Evolutionary conservation across 1,140 invertebrate genomes (phyloP).

Genomic region (Aphelinus atriplicis): DNA sequence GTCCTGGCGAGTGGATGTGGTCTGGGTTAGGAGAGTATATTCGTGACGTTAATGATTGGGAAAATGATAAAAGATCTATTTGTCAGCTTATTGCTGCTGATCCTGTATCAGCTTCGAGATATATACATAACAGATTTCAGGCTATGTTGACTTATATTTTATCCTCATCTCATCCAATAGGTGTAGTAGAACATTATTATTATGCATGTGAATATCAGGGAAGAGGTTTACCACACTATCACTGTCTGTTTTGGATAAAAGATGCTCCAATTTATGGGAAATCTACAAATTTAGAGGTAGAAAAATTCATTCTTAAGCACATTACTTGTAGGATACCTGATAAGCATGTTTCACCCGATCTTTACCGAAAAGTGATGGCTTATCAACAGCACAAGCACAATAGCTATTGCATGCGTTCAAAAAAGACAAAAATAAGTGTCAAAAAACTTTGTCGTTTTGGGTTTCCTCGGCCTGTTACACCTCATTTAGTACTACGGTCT

Average conservation of each 20-base stretch:
- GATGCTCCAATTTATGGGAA: slow-evolving; percentile 39
- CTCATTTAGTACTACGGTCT: slow-evolving; percentile 43
- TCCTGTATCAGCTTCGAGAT: slow-evolving; percentile 45
- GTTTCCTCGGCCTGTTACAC: slow-evolving; percentile 46
- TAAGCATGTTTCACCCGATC: slow-evolving; percentile 27
- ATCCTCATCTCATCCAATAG: slow-evolving; percentile 44
- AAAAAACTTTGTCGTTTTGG: slow-evolving; percentile 46
- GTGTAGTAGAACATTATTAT: slow-evolving; percentile 44
- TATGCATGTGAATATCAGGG: slow-evolving; percentile 44
- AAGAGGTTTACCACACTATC: slow-evolving; percentile 41
- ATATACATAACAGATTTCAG: slow-evolving; percentile 44
- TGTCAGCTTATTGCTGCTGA: slow-evolving; percentile 45
- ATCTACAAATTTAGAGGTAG: background rate
- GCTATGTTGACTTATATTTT: slow-evolving; percentile 46
- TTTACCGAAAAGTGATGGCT: slow-evolving; percentile 41
- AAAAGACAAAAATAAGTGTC: slow-evolving; percentile 35
- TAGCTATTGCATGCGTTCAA: slow-evolving; percentile 39
- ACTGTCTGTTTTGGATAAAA: slow-evolving; percentile 45
- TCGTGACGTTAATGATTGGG: slow-evolving; percentile 36
- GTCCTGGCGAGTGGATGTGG: slow-evolving; percentile 54
- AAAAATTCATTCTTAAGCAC: slow-evolving; percentile 5
- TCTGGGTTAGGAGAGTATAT: slow-evolving; percentile 42
- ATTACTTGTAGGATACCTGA: background rate
- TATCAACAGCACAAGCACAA: slow-evolving; percentile 48
- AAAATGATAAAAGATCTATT: slow-evolving; percentile 29